Conservation (phyloP, 2,888 invertebrate species). For the Eulithis prunata region DNA sequence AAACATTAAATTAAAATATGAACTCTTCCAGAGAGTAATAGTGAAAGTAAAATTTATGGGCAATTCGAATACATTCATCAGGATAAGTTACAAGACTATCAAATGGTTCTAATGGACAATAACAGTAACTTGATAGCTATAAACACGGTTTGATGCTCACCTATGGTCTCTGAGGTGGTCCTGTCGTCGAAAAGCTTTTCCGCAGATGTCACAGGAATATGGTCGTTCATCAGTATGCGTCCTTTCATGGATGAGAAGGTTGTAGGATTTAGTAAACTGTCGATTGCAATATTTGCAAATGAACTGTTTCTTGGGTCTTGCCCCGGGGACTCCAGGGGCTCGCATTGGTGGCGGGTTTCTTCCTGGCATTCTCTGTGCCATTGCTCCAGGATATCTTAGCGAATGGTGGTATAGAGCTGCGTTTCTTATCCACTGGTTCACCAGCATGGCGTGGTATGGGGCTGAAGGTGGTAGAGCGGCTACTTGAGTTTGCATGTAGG, state of each 20-base stretch:
- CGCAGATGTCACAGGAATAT: conserved; percentile 97
- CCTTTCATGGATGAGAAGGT: conserved; percentile 97
- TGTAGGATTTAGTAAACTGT: conserved; percentile 99
- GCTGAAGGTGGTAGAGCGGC: conserved; percentile 75
- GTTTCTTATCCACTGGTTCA: conserved; percentile 90
- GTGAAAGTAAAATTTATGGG: conserved; percentile 51
- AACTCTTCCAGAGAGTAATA: conserved; percentile 48
- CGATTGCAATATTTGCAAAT: conserved; percentile 99
- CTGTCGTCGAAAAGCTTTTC: conserved; percentile 97
- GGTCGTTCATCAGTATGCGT: conserved; percentile 99
- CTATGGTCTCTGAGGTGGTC: conserved; percentile 96
- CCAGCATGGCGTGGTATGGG: conserved; percentile 85
- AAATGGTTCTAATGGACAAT: conserved; percentile 40
- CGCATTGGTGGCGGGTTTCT: conserved; percentile 83
- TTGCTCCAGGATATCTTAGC: conserved; percentile 76
- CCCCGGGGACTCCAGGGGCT: conserved; percentile 83
- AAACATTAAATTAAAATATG: conserved; percentile 67
- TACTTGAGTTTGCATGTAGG: conserved; percentile 78
- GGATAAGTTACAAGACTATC: conserved; percentile 44
- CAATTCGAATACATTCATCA: conserved; percentile 39
- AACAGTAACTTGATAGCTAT: conserved; percentile 40
- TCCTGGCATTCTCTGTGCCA: conserved; percentile 79
- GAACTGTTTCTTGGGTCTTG: conserved; percentile 92
- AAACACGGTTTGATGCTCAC: conserved; percentile 71
- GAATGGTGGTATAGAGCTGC: conserved; percentile 87